Percentiles rank a stretch among this genome's conserved stretches.
Evolutionary conservation across 1,140 invertebrate species (phyloP).

Genomic region (Paraescarpia echinospica): DNA sequence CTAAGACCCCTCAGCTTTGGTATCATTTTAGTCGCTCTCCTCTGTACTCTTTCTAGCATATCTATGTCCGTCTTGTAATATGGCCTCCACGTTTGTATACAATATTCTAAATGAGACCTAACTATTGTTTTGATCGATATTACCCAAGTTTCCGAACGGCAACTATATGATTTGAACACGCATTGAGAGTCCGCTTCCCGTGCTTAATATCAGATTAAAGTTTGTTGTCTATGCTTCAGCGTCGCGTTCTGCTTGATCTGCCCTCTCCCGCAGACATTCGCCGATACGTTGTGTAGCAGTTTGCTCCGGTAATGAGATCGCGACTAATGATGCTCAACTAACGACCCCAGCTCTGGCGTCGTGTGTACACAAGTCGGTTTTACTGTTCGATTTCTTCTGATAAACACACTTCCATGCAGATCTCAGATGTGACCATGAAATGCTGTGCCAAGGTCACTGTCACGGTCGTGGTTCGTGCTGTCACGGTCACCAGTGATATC

Average conservation of each 20-base stretch:
- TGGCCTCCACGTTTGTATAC: too few relatives aligned
- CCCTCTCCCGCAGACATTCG: background rate
- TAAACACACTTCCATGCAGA: background rate
- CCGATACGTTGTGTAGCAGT: background rate
- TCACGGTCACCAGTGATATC: background rate
- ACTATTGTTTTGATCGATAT: too few relatives aligned
- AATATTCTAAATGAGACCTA: too few relatives aligned
- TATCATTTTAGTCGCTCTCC: too few relatives aligned
- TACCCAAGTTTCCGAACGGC: too few relatives aligned
- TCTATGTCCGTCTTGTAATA: too few relatives aligned
- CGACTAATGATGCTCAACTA: background rate
- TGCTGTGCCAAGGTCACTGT: background rate
- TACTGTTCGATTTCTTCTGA: background rate
- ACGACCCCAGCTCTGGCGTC: background rate
- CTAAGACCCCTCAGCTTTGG: too few relatives aligned
- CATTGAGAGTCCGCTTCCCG: too few relatives aligned
- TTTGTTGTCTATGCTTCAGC: background rate
- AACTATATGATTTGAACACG: too few relatives aligned
- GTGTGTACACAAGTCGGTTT: background rate
- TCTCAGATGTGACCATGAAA: background rate
- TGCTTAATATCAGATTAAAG: too few relatives aligned
- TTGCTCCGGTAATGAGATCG: background rate
- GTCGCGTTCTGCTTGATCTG: background rate
- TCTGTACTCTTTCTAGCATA: too few relatives aligned
- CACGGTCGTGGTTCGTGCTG: background rate